phyloP scores from a whole-genome alignment of 1,140 invertebrate species.

The Cydia pomonella region DNA sequence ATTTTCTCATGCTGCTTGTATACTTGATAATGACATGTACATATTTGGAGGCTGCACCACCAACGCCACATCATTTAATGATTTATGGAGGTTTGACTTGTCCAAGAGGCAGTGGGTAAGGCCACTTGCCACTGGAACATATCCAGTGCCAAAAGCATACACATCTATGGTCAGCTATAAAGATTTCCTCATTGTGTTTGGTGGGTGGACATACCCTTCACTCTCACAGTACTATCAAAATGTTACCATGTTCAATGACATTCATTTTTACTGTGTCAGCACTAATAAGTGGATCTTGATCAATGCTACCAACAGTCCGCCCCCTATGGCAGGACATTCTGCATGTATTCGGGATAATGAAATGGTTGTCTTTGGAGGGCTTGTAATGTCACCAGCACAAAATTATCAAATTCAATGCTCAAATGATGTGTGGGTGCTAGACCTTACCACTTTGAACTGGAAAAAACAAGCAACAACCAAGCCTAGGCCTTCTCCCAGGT shows the following conservation, averaged over 20 bases:
- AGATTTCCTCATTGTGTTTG: constrained; percentile 93
- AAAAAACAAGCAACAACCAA: constrained; percentile 85
- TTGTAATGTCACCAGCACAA: constrained; percentile 70
- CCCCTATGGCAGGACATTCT: constrained; percentile 95
- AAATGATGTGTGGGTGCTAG: constrained; percentile 95
- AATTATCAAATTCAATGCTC: constrained; percentile 84
- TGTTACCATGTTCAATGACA: constrained; percentile 94
- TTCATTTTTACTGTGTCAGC: constrained; percentile 93
- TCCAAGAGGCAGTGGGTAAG: constrained; percentile 91
- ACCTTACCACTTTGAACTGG: constrained; percentile 90
- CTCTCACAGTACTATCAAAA: constrained; percentile 94
- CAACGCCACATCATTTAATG: constrained; percentile 97
- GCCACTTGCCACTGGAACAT: constrained; percentile 90
- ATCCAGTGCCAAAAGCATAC: constrained; percentile 98
- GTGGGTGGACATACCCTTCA: constrained; percentile 97
- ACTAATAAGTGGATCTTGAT: constrained; percentile 92
- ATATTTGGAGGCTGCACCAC: constrained; percentile 98
- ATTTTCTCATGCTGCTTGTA: constrained; percentile 95
- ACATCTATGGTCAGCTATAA: constrained; percentile 94
- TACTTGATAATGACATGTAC: constrained; percentile 93
- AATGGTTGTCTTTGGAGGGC: constrained; percentile 96
- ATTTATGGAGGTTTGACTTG: constrained; percentile 96
- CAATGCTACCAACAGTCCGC: constrained; percentile 84
- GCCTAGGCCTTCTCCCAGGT: constrained; percentile 89
- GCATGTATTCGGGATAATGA: constrained; percentile 91